Conservation (phyloP, 2,888 invertebrate species). For the Leucophenga maculata region DNA sequence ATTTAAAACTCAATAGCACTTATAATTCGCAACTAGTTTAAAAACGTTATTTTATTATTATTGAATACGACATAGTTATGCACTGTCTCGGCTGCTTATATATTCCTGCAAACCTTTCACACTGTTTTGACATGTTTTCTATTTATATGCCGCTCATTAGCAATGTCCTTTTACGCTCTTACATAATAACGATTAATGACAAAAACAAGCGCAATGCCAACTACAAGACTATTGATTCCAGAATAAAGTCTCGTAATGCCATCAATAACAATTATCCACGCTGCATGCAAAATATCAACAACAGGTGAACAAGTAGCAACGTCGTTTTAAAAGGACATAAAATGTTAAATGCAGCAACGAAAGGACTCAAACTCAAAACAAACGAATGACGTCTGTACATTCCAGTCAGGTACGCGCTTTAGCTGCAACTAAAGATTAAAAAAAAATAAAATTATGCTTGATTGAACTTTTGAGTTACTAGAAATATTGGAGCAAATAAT, state of each 20-base stretch:
- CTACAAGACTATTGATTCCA: not conserved
- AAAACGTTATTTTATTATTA: too few species aligned
- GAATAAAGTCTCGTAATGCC: not conserved
- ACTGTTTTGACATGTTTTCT: not conserved
- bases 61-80: too few species aligned
- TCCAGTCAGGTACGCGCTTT: too few species aligned
- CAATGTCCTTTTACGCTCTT: not conserved
- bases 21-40: too few species aligned
- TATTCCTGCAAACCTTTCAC: too few species aligned
- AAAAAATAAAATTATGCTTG: not conserved
- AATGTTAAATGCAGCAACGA: slow-evolving; percentile 1
- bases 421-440: not conserved
- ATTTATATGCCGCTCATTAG: slow-evolving; percentile 1
- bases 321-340: not conserved
- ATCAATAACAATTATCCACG: slow-evolving; percentile 23
- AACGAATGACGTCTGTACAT: not conserved
- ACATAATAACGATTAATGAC: slow-evolving; percentile 22
- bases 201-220: not conserved
- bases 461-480: slow-evolving; percentile 6
- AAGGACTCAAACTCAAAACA: not conserved
- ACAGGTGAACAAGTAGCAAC: slow-evolving; percentile 10
- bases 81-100: too few species aligned
- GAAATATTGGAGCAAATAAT: not conserved
- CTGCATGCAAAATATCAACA: slow-evolving; percentile 9
- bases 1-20: too few species aligned